Percentiles rank a stretch among this genome's conserved stretches.
Evolutionary conservation across 2,797 vertebrate species (phyloP).

Genomic region (Pelobates cultripes): DNA sequence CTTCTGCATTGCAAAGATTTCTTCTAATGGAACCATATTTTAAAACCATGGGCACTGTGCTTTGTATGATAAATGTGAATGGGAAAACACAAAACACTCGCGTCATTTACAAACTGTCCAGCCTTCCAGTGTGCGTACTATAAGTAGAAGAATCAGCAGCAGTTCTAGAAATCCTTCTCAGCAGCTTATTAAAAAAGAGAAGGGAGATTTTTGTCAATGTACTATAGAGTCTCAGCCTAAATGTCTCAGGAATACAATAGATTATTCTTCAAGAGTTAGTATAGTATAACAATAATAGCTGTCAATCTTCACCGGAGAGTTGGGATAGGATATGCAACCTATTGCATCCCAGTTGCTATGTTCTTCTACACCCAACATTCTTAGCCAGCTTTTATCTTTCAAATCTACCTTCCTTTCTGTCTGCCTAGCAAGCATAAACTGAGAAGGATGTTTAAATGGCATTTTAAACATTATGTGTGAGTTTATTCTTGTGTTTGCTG

Average conservation of each 20-base stretch:
- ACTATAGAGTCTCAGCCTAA: not conserved
- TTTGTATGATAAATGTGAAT: slow-evolving; percentile 15
- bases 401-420: too few relatives aligned
- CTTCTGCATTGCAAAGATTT: slow-evolving; percentile 28
- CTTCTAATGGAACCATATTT: slow-evolving; percentile 26
- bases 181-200: slow-evolving; percentile 25
- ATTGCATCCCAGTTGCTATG: too few relatives aligned
- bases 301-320: too few relatives aligned
- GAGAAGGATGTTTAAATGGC: too few relatives aligned
- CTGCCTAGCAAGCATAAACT: too few relatives aligned
- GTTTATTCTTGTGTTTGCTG: too few relatives aligned
- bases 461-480: too few relatives aligned
- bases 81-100: not conserved
- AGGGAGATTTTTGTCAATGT: not conserved
- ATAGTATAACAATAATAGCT: too few relatives aligned
- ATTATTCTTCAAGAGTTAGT: too few relatives aligned
- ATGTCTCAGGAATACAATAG: not conserved
- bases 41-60: slow-evolving; percentile 9
- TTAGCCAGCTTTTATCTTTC: too few relatives aligned
- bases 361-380: too few relatives aligned
- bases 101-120: slow-evolving; percentile 11
- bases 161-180: not conserved
- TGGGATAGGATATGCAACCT: too few relatives aligned
- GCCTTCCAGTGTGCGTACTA: slow-evolving; percentile 5
- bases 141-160: not conserved